Base-by-base conservation (phyloP, 2,797 vertebrate genomes). In the Diceros bicornis region DNA sequence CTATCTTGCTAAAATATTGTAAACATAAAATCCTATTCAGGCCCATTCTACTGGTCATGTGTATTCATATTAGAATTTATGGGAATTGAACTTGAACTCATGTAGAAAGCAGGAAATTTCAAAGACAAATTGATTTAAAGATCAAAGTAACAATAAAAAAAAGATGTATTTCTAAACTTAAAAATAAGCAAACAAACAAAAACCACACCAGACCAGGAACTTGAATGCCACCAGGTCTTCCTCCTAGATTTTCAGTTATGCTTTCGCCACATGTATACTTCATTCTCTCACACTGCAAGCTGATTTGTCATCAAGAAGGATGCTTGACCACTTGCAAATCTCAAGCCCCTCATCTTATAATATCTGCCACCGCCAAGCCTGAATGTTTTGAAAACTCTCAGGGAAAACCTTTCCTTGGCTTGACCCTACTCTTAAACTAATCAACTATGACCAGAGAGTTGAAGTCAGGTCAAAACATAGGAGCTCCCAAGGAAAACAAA, bases 1-100 rank as follows among this genome's bases (percentile, higher is more conserved):
- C 16, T 23, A 69, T 62, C 4, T 20, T 90, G 27, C 23, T 90
- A 86, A 74, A 93, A 78, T 52, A 62, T 62, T 29, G 2, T 87
- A 37, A 93, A 91, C 6, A 11, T 29, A 52, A 83, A 88, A 71
- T 2, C 2, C 62, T 27, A 12, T 57, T 20, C 6, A 66, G 25
- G 2, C 9, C 41, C 29, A 25, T 62, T 64, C 9, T 52, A 32
- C 77, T 88, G 16, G 66, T 91, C 2, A 14, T 64, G 18, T 64
- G 14, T n/a, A 25, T 50, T 82, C 89, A 47, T 21, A 32, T 82
- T 44, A 23, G 34, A 82, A 89, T 6, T 57, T 52, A 52, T 34
- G 82, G 74, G 82, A 90, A 55, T 37, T 55, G 41, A 79, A 92
- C n/a, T 93, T 62, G 37, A 68, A 37, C n/a, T 92, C 34, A 41